phyloP scores from a whole-genome alignment of 2,113 vertebrate genomes.

The Pitta sordida region DNA sequence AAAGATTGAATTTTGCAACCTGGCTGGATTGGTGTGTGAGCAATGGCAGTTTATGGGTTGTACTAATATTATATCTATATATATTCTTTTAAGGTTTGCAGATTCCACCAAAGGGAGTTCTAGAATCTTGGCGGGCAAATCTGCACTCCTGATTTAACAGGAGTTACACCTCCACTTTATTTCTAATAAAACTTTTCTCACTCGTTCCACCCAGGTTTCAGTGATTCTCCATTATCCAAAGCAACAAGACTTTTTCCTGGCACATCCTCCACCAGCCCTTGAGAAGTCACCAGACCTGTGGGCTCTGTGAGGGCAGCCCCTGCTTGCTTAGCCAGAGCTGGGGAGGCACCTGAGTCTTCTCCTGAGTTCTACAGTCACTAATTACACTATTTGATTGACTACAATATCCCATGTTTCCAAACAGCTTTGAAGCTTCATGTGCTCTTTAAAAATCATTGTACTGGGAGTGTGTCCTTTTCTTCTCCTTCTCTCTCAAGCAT shows the following conservation, averaged over 20 bases:
- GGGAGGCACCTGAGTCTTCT: too few relatives aligned
- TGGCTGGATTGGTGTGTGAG: neutral
- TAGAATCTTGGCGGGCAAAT: neutral
- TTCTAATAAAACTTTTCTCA: neutral
- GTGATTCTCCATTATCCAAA: neutral
- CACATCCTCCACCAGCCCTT: neutral
- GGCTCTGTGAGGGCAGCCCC: fast-evolving
- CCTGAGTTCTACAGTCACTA: too few relatives aligned
- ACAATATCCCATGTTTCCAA: neutral
- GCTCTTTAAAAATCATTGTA: neutral
- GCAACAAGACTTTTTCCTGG: neutral
- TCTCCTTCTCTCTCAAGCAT: neutral
- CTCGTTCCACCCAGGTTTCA: neutral
- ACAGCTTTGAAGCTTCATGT: neutral
- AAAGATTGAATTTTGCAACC: neutral
- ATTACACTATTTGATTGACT: too few relatives aligned
- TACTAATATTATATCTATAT: neutral
- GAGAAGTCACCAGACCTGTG: fast-evolving
- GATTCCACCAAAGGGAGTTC: neutral
- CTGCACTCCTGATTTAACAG: neutral
- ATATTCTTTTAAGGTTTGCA: neutral
- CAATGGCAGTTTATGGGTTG: neutral
- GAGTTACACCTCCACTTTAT: neutral
- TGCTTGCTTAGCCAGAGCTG: neutral
- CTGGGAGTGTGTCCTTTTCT: fast-evolving